These are phyloP conservation scores for Catostylus mosaicus DNA, from an alignment of 30 jellyfish, hydroid and myxozoan species.

Conservation along the genomic window DNA sequence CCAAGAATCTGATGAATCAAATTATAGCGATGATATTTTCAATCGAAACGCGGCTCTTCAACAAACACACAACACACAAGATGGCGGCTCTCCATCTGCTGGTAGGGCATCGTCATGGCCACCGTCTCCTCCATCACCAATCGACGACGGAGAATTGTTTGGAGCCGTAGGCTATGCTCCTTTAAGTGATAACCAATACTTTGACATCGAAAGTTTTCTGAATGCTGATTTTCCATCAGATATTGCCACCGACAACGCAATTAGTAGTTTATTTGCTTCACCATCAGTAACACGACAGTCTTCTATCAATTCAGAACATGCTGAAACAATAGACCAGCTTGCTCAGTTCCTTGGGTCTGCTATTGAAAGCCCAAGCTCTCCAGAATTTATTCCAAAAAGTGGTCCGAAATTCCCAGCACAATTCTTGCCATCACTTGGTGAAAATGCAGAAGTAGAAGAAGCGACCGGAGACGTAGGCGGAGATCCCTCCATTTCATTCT, in stretches of 20 bases:
- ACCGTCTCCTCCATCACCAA: conserved; percentile 48
- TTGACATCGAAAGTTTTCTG: conserved; percentile 65
- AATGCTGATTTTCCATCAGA: conserved; percentile 35
- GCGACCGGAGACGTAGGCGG: neutral
- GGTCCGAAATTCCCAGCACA: conserved; percentile 12
- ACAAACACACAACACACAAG: neutral
- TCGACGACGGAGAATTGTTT: conserved; percentile 65
- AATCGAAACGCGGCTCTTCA: neutral
- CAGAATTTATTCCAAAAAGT: neutral
- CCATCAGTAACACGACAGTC: conserved; percentile 2
- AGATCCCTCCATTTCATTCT: neutral
- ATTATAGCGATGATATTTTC: conserved; percentile 10
- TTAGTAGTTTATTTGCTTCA: neutral
- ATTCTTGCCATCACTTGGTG: neutral
- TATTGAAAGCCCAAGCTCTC: conserved; percentile 11
- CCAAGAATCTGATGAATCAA: conserved; percentile 10
- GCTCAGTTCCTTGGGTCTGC: conserved; percentile 19
- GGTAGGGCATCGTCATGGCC: conserved; percentile 45
- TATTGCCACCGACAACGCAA: neutral
- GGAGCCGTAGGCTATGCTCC: conserved; percentile 77
- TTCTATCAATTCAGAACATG: conserved; percentile 8
- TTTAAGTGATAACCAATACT: conserved; percentile 37
- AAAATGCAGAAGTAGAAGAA: neutral
- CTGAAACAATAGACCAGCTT: conserved; percentile 25
- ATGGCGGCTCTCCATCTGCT: conserved; percentile 9